Conservation (phyloP, 1,140 invertebrate species). For the Drosophila subobscura region DNA sequence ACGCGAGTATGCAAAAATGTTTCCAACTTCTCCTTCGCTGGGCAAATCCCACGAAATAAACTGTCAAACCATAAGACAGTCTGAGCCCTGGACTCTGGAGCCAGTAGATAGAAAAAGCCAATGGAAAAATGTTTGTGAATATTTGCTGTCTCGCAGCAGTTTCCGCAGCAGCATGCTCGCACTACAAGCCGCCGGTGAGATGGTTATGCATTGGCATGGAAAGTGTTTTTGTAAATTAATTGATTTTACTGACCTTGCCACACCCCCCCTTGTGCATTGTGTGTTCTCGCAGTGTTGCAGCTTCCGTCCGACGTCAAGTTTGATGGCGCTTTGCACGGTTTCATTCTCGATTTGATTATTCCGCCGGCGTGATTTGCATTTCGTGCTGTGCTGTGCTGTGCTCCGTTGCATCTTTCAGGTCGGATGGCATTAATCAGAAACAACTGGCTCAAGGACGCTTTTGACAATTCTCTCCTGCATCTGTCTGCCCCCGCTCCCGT, state of each 20-base stretch:
- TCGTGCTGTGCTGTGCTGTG: conserved; percentile 47
- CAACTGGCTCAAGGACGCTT: conserved; percentile 74
- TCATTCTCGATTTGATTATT: conserved; percentile 73
- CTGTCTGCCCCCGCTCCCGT: conserved; percentile 20
- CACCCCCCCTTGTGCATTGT: conserved; percentile 34
- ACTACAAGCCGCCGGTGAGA: conserved; percentile 13
- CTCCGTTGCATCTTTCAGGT: conserved; percentile 62
- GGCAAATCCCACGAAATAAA: conserved; percentile 58
- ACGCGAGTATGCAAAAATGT: conserved; percentile 62
- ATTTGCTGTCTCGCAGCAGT: too few relatives aligned
- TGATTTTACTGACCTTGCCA: conserved; percentile 71
- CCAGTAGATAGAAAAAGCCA: conserved; percentile 73
- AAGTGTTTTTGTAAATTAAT: conserved; percentile 71
- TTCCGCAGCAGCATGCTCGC: background rate
- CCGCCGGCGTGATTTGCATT: conserved; percentile 77
- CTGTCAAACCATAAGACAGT: conserved; percentile 58
- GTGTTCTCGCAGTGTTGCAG: conserved; percentile 50
- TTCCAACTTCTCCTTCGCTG: conserved; percentile 30
- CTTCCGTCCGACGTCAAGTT: conserved; percentile 71
- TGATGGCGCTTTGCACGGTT: conserved; percentile 62
- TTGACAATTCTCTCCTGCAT: background rate
- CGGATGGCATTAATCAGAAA: conserved; percentile 77
- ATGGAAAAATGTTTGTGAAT: conserved; percentile 64
- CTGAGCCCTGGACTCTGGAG: conserved; percentile 11
- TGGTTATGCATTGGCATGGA: conserved; percentile 53